Base-by-base conservation (phyloP, 1,140 invertebrate genomes). In the Neodiprion pinetum region DNA sequence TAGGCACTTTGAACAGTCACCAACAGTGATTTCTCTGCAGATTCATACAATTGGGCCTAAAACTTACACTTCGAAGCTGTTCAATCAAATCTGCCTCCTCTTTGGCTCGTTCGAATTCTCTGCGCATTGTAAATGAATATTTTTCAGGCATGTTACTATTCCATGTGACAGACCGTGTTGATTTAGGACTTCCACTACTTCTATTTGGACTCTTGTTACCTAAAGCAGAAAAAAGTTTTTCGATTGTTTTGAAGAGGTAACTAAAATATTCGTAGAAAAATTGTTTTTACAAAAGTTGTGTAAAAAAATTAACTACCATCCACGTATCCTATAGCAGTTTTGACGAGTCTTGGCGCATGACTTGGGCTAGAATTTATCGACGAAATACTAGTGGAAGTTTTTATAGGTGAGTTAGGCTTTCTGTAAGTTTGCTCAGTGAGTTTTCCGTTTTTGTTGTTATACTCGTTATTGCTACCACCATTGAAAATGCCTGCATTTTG, bases 111-210 rank as follows among this genome's bases (percentile, higher is more conserved):
- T 97, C 96, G 75, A 96, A 95, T 83, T 97, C 96, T 75, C 96
- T 90, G 80, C 96, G 93, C 93, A 97, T 97, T 8, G 96, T 98
- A 86, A 97, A 97, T 78, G 94, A 95, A 78, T 96, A 91, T 84
- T 96, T 96, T 76, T 95, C 94, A 21, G 92, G 88, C 72, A 92
- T 86, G 76, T 94, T 93, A 75, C 92, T 92, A 80, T 93, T 95
- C 93, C 94, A 95, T 73, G 90, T 89, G 68, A 92, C 89, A 77
- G 89, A 92, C 74, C 86, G 84, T 7, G 85, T 77, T 5, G 85
- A 83, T 77, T 90, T 91, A 14, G 89, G 84, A 72, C 83, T 88
- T 7, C 84, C 77, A 84, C 89, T 78, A 71, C 83, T 86, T 67
- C 72, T 78, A 65, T 76, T 84, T 7, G 80, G 79, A 77, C 80